phyloP scores from a whole-genome alignment of 2,797 vertebrate species.

The Antennarius maculatus region DNA sequence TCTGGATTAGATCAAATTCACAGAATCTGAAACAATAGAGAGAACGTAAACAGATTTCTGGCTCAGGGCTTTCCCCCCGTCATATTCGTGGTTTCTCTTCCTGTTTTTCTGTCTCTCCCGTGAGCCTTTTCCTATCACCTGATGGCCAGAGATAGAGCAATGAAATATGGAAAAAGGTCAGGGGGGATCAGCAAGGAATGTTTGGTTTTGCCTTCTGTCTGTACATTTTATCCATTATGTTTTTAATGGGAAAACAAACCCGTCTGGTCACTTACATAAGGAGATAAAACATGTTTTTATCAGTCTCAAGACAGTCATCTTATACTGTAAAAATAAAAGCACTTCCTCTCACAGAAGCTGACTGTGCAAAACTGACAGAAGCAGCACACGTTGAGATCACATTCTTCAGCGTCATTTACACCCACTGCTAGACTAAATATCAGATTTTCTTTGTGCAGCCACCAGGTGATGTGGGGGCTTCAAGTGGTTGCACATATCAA shows the following conservation, averaged over 20 bases:
- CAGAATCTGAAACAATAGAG: slow-evolving; percentile 28
- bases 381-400: slow-evolving; percentile 1
- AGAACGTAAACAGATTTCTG: slow-evolving; percentile 29
- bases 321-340: slow-evolving; percentile 30
- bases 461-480: slow-evolving; percentile 3
- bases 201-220: slow-evolving; percentile 10
- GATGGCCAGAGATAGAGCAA: slow-evolving; percentile 57
- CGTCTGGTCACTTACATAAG: not conserved
- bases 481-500: slow-evolving; percentile 28
- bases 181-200: slow-evolving; percentile 34
- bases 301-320: not conserved
- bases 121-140: slow-evolving; percentile 73
- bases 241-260: slow-evolving; percentile 8
- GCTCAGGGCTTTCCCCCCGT: slow-evolving; percentile 24
- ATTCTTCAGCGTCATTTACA: slow-evolving; percentile 8
- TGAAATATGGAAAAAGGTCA: slow-evolving; percentile 44
- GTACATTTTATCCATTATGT: slow-evolving; percentile 2
- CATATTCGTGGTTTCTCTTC: slow-evolving; percentile 67
- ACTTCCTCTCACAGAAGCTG: slow-evolving; percentile 32
- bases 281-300: slow-evolving; percentile 7
- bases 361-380: slow-evolving; percentile 12
- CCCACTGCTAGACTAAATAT: not conserved
- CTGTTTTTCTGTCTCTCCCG: slow-evolving; percentile 75
- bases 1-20: slow-evolving; percentile 27
- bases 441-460: slow-evolving; percentile 1